Evolutionary conservation across 2,888 invertebrate species (phyloP), one percentile per base, ranked within the genome.

Genomic region (Lepidocyrtoides sp.): DNA sequence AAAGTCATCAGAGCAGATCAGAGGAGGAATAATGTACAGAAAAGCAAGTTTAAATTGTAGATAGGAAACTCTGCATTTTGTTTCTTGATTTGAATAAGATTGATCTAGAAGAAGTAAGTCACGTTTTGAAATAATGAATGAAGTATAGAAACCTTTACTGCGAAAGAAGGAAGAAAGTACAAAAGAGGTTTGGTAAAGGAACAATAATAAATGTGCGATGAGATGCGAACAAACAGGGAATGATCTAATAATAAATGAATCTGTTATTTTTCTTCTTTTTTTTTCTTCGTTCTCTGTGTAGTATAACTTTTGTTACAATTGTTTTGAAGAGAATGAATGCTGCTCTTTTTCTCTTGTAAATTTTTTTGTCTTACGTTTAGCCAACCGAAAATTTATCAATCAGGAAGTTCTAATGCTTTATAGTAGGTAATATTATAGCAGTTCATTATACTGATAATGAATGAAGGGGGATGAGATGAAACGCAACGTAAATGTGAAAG

Each of bases 301-400:
- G n/a, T n/a, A n/a, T n/a, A n/a, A n/a, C n/a, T n/a, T n/a, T n/a
- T n/a, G n/a, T n/a, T n/a, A n/a, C n/a, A n/a, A 63, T 63, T 63
- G 63, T 63, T 63, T 63, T n/a, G 63, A 63, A 14, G 12, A 63
- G 12, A 63, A 29, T 63, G 12, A n/a, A n/a, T n/a, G n/a, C n/a
- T n/a, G n/a, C n/a, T n/a, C n/a, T n/a, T 48, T 75, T 36, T 44
- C 44, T n/a, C 23, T 48, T 3, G 17, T 17, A 41, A 5, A 75
- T 12, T 20, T 44, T 5, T 75, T 26, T 51, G 51, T n/a, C 14
- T 17, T 2, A 20, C 23, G 75, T 51, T 36, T 26, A 75, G 48
- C 75, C 48, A 75, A 75, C 75, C 75, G 75, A 57, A 57, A 57
- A 54, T 57, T 77, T 79, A 79, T 79, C 79, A 79, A 79, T 79